Evolutionary conservation across 2,113 vertebrate genomes (phyloP).

Genomic region (Lonchura striata): DNA sequence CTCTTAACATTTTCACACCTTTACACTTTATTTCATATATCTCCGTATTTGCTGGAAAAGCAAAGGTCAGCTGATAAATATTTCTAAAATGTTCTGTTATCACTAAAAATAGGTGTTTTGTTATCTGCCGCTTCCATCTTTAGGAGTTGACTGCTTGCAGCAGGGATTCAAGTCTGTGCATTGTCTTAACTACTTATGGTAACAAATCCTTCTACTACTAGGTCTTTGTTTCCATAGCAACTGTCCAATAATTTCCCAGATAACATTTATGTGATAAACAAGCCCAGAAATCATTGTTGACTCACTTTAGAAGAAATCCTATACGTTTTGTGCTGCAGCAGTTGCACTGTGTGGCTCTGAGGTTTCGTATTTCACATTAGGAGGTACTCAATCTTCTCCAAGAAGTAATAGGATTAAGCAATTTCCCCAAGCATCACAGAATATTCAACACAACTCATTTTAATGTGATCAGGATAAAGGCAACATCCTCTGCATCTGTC

Average conservation of each 20-base stretch:
- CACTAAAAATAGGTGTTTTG: slow-evolving; percentile 26
- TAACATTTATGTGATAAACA: slow-evolving; percentile 72
- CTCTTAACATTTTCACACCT: slow-evolving; percentile 9
- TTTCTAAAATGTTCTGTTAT: slow-evolving; percentile 61
- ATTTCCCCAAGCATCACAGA: slow-evolving; percentile 59
- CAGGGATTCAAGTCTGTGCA: slow-evolving; percentile 20
- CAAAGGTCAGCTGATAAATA: slow-evolving; percentile 33
- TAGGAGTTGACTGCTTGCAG: slow-evolving; percentile 39
- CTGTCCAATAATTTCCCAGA: slow-evolving; percentile 68
- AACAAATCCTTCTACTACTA: slow-evolving; percentile 48
- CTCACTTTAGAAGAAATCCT: slow-evolving; percentile 51
- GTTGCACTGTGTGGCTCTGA: slow-evolving; percentile 17
- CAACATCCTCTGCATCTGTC: slow-evolving; percentile 45
- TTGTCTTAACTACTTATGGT: slow-evolving; percentile 60
- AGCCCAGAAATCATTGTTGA: slow-evolving; percentile 66
- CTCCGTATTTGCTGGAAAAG: not conserved
- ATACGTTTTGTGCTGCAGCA: slow-evolving; percentile 20
- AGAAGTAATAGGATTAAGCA: slow-evolving; percentile 64
- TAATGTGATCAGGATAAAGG: slow-evolving; percentile 58
- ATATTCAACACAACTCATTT: slow-evolving; percentile 63
- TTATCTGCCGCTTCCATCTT: slow-evolving; percentile 63
- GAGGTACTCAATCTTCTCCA: slow-evolving; percentile 48
- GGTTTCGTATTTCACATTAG: slow-evolving; percentile 58
- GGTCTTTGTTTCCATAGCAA: slow-evolving; percentile 62
- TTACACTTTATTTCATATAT: slow-evolving; percentile 29